Conservation (phyloP, 1,140 invertebrate species). For the Antheraea pernyi region DNA sequence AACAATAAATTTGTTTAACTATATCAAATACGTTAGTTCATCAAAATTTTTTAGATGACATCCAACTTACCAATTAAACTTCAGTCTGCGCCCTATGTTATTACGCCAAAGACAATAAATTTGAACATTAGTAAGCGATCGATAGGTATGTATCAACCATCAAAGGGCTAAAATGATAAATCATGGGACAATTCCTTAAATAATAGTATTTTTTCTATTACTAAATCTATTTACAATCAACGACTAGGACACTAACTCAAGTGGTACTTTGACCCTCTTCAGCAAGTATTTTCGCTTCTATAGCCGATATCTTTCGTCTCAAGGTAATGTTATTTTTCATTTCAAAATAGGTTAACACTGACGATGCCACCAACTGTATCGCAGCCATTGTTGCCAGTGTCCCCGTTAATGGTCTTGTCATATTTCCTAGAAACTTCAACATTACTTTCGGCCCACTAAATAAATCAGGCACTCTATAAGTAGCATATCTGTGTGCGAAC, state of each 20-base stretch:
- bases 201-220: neutral
- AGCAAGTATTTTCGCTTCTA: constrained; percentile 43
- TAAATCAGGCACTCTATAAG: constrained; percentile 66
- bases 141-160: too few relatives aligned
- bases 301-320: constrained; percentile 47
- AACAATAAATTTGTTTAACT: too few relatives aligned
- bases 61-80: too few relatives aligned
- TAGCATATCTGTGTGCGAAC: constrained; percentile 67
- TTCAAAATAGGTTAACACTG: constrained; percentile 67
- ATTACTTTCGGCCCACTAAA: constrained; percentile 55
- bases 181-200: neutral
- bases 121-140: too few relatives aligned
- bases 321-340: constrained; percentile 53
- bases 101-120: too few relatives aligned
- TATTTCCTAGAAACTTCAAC: constrained; percentile 48
- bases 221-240: neutral
- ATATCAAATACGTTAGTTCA: too few relatives aligned
- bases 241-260: neutral
- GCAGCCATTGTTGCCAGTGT: constrained; percentile 38
- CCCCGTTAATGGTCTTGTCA: constrained; percentile 48
- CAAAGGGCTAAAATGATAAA: neutral
- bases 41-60: too few relatives aligned
- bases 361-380: constrained; percentile 45
- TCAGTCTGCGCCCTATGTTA: too few relatives aligned
- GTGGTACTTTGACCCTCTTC: constrained; percentile 19